Evolutionary conservation across 2,888 invertebrate species (phyloP), one percentile per base, ranked within the genome.

Genomic region (Oligia fasciuncula): DNA sequence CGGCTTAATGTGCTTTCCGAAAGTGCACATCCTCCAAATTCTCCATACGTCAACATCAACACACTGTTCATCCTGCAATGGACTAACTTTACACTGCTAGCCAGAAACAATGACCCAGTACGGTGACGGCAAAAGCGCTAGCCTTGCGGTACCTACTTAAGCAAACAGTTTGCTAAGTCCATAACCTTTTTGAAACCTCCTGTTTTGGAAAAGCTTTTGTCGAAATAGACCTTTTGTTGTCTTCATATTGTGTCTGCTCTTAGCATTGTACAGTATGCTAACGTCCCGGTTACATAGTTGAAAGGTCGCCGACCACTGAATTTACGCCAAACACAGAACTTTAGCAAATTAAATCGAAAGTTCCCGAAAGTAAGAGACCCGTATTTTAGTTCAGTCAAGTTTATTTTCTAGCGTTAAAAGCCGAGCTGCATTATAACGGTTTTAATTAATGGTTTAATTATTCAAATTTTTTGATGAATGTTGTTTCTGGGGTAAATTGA

Each of bases 361-460:
- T 86, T 77, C 19, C 63, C 40, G 29, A 78, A 86, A 85, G 76
- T 75, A 67, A 65, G 65, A 76, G 23, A 68, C 77, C 62, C 74
- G 79, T 76, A 79, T 71, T 81, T 81, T 73, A 71, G 71, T 76
- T 63, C 14, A 78, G 57, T 54, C 35, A 43, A 79, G 76, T 74
- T 85, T 78, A 83, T 83, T 72, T 83, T 85, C 87, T 76, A 51
- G 54, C 35, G 63, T 65, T 85, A 72, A 72, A 81, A 72, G n/a
- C 57, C 29, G 71, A 68, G 79, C 75, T 84, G 78, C 77, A 78
- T 78, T 76, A 73, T 78, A 54, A 76, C 8, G 4, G 73, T 66
- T 23, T 63, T 84, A 86, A 84, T 86, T 65, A 86, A 84, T 83
- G 78, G 78, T 77, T 83, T 86, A 71, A 78, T 78, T 84, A 86